These are phyloP conservation scores for Amorpha juglandis DNA, from an alignment of 2,888 invertebrate species.

Conservation along the genomic window DNA sequence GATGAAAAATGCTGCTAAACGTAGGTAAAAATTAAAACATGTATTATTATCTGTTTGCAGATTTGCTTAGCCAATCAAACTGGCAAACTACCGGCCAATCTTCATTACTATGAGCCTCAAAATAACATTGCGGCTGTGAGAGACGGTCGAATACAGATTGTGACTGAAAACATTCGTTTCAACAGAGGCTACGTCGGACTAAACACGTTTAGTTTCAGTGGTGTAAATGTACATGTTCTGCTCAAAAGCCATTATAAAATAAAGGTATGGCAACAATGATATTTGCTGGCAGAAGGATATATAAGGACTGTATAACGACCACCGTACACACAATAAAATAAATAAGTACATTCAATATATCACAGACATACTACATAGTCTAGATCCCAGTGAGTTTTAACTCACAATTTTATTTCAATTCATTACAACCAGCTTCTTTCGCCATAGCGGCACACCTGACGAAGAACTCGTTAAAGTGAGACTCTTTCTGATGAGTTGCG, in stretches of 20 bases:
- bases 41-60: conserved; percentile 36
- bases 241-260: conserved; percentile 54
- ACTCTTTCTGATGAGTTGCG: no score
- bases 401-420: no score
- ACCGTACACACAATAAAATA: background rate
- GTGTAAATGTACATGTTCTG: conserved; percentile 51
- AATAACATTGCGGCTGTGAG: conserved; percentile 44
- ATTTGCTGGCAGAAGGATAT: no score
- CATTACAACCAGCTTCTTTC: no score
- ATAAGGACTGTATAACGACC: no score
- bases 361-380: no score
- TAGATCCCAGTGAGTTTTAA: no score
- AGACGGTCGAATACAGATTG: conserved; percentile 48
- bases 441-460: no score
- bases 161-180: conserved; percentile 48
- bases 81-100: conserved; percentile 53
- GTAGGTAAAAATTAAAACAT: background rate
- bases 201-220: conserved; percentile 52
- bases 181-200: conserved; percentile 50
- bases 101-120: conserved; percentile 50
- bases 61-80: conserved; percentile 54
- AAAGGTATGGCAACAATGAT: conserved; percentile 43
- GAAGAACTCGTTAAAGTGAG: no score
- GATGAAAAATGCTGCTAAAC: no score
- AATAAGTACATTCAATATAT: background rate